Evolutionary conservation across 1,140 invertebrate genomes (phyloP).

Genomic region (Hyposmocoma kahamanoa): DNA sequence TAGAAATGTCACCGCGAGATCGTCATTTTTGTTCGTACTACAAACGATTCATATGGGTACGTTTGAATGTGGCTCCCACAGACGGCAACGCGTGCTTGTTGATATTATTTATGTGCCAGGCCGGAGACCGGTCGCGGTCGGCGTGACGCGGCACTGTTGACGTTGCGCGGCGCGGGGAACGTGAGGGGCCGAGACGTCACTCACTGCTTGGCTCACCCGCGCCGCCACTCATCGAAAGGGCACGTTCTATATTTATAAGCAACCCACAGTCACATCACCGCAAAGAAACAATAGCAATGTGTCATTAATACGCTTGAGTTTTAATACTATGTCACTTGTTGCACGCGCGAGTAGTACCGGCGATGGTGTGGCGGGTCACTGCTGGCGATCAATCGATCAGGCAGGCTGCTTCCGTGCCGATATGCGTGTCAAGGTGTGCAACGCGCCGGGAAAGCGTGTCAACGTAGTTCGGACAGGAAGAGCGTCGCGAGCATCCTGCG

Average conservation of each 20-base stretch:
- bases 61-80: constrained; percentile 14
- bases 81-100: constrained; percentile 36
- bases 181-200: constrained; percentile 59
- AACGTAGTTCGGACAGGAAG: constrained; percentile 53
- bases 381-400: constrained; percentile 42
- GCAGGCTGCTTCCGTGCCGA: constrained; percentile 32
- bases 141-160: constrained; percentile 66
- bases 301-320: constrained; percentile 37
- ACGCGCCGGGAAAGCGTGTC: constrained; percentile 43
- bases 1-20: too few species aligned
- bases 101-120: constrained; percentile 45
- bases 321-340: constrained; percentile 60
- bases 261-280: constrained; percentile 56
- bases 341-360: constrained; percentile 42
- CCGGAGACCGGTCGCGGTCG: constrained; percentile 22
- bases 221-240: constrained; percentile 56
- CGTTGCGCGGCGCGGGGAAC: constrained; percentile 65
- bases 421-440: constrained; percentile 45
- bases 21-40: too few species aligned
- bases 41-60: too few species aligned
- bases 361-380: constrained; percentile 27
- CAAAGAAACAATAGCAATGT: constrained; percentile 33
- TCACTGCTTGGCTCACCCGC: constrained; percentile 56
- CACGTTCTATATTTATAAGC: constrained; percentile 65
- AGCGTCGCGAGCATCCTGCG: constrained; percentile 62